Percentiles rank a stretch among this genome's conserved stretches.
These are phyloP conservation scores for Ochotona curzoniae DNA, from an alignment of 2,113 vertebrate species.

Conservation along the genomic window DNA sequence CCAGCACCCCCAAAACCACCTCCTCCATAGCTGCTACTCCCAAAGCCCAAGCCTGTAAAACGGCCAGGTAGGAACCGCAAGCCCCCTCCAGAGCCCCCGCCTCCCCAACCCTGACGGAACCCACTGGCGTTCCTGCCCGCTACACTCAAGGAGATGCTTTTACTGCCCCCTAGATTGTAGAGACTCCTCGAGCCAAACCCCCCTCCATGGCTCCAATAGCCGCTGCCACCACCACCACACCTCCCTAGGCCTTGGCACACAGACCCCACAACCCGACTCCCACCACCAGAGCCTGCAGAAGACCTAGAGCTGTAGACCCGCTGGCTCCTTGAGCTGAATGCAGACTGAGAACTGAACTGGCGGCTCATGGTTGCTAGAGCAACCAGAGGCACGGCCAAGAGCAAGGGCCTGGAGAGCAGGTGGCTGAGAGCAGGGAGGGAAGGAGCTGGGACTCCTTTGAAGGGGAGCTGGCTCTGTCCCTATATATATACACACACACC, in stretches of 20 bases:
- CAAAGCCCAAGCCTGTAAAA: conserved; percentile 1
- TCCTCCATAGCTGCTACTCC: conserved; percentile 24
- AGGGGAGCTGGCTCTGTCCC: conserved; percentile 36
- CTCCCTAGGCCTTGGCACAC: conserved; percentile 14
- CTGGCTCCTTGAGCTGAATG: conserved; percentile 61
- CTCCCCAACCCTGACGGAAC: conserved; percentile 30
- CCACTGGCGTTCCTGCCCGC: conserved; percentile 52
- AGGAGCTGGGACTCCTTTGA: conserved; percentile 51
- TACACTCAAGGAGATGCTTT: conserved; percentile 45
- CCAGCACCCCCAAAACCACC: conserved; percentile 26
- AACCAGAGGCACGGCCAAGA: conserved; percentile 54
- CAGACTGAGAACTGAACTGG: conserved; percentile 75
- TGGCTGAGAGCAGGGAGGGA: conserved; percentile 14
- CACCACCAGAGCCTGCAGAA: conserved; percentile 35
- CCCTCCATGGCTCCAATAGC: conserved; percentile 21
- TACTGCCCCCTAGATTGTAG: background rate
- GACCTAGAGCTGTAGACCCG: background rate
- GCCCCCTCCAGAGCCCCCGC: background rate
- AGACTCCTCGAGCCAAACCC: conserved; percentile 70
- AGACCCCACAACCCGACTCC: background rate
- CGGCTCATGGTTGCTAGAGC: conserved; percentile 20
- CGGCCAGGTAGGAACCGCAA: background rate
- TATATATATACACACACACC: conserved; percentile 63
- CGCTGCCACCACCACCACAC: background rate
- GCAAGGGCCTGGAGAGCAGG: conserved; percentile 32